A percentile compares a stretch with the other conserved stretches of the same genome.
Evolutionary conservation across 2,113 vertebrate genomes (phyloP).

Genomic region (Potamarius usumacintae): DNA sequence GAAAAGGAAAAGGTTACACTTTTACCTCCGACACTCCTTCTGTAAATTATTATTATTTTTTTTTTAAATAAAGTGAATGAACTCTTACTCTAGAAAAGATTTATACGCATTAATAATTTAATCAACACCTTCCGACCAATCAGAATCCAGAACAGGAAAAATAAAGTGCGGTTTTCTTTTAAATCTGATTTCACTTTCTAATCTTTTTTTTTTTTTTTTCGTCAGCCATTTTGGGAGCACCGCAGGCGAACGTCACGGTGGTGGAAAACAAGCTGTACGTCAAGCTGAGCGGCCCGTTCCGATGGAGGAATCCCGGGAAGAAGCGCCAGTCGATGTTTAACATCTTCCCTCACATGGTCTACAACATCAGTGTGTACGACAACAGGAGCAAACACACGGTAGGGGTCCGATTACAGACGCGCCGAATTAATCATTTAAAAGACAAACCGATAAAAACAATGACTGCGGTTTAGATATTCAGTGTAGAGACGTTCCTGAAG

Average conservation of each 20-base stretch:
- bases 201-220: background rate
- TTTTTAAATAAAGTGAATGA: background rate
- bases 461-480: no score
- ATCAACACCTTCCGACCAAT: background rate
- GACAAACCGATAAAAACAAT: background rate
- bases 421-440: background rate
- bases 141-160: background rate
- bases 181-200: background rate
- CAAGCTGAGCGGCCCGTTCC: constrained; percentile 77
- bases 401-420: constrained; percentile 47
- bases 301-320: constrained; percentile 69
- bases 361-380: constrained; percentile 77
- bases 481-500: background rate
- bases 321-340: constrained; percentile 66
- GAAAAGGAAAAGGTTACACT: background rate
- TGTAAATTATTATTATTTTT: background rate
- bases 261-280: constrained; percentile 73
- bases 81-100: background rate
- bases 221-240: constrained; percentile 81
- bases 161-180: no score
- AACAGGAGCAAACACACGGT: constrained; percentile 69
- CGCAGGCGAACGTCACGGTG: constrained; percentile 70
- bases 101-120: no score
- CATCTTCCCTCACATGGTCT: constrained; percentile 75
- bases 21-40: background rate